Evolutionary conservation across 2,888 invertebrate species (phyloP).

Genomic region (Anoncus sp.): DNA sequence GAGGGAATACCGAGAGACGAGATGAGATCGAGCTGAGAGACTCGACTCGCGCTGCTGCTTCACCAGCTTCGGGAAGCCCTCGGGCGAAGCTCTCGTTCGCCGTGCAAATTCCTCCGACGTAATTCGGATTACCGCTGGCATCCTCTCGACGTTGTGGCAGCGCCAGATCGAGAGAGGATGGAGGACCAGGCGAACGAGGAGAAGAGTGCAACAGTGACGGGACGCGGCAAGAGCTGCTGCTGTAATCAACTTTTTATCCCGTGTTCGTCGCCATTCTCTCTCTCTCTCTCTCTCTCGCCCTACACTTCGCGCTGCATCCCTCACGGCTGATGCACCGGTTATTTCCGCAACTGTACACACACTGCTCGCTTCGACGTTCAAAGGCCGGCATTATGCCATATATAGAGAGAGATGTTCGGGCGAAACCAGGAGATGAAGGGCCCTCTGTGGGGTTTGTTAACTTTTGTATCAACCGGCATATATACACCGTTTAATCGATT

Average conservation of each 20-base stretch:
- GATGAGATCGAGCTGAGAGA: conserved; percentile 54
- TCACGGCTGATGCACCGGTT: conserved; percentile 35
- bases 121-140: conserved; percentile 63
- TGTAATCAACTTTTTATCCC: conserved; percentile 63
- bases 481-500: conserved; percentile 55
- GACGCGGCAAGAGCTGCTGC: conserved; percentile 48
- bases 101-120: conserved; percentile 63
- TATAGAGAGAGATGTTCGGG: no score
- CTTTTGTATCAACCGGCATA: conserved; percentile 48
- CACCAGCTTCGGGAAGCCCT: conserved; percentile 58
- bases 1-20: conserved; percentile 13
- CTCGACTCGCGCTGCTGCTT: conserved; percentile 31
- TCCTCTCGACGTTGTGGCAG: conserved; percentile 40
- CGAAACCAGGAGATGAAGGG: conserved; percentile 2
- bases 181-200: conserved; percentile 14
- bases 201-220: conserved; percentile 25
- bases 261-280: conserved; percentile 37
- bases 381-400: conserved; percentile 1
- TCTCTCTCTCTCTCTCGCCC: conserved; percentile 9
- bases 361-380: conserved; percentile 36
- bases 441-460: conserved; percentile 49
- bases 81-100: conserved; percentile 60
- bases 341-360: conserved; percentile 34
- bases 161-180: background rate
- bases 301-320: background rate